phyloP scores from a whole-genome alignment of 2,888 invertebrate genomes.

The Macaria liturata region DNA sequence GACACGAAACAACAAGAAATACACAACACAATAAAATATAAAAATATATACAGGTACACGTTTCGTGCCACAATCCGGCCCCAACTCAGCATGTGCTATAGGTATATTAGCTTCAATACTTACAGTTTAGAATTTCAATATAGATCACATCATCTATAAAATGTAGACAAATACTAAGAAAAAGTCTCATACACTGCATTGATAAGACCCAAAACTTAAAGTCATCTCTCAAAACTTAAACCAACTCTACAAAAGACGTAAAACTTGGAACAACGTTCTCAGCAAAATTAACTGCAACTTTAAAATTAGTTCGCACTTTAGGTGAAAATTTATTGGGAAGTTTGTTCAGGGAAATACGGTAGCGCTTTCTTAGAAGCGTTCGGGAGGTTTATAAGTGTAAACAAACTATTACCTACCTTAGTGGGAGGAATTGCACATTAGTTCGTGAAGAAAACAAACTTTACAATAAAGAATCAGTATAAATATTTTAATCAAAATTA shows the following conservation, averaged over 20 bases:
- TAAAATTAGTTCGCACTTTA: constrained; percentile 22
- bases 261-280: not conserved
- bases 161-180: too few species aligned
- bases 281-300: constrained; percentile 19
- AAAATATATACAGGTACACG: too few species aligned
- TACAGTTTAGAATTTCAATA: too few species aligned
- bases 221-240: not conserved
- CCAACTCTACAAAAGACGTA: not conserved
- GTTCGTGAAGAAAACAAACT: constrained; percentile 12
- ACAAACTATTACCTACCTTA: constrained; percentile 7
- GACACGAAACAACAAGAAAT: too few species aligned
- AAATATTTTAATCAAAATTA: too few species aligned
- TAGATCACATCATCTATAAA: too few species aligned
- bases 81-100: too few species aligned
- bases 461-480: too few species aligned
- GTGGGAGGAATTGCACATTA: constrained; percentile 4
- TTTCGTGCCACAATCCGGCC: too few species aligned
- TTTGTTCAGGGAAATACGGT: constrained; percentile 16
- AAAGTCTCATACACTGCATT: too few species aligned
- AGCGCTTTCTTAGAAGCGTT: constrained; percentile 17
- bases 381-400: constrained; percentile 12
- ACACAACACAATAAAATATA: too few species aligned
- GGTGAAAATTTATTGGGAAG: constrained; percentile 18
- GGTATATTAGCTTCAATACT: too few species aligned
- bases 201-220: not conserved